Evolutionary conservation across 1,140 invertebrate genomes (phyloP), one percentile per base, ranked within the genome.

Genomic region (Rhynchophorus ferrugineus): DNA sequence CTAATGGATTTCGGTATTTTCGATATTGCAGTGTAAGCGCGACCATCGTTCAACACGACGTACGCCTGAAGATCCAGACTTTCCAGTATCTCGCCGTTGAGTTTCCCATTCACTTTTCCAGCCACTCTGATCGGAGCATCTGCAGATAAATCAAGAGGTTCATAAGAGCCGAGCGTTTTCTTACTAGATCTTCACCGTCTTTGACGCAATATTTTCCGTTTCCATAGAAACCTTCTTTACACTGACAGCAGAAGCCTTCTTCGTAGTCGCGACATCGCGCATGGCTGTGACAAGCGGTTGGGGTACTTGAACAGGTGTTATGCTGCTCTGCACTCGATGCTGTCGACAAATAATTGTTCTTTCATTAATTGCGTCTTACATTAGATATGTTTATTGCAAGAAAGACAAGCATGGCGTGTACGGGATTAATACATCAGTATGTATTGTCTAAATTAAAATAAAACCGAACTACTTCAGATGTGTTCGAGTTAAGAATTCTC

Each of bases 21-120:
- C 1, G 90, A 91, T 13, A 97, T 75, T 5, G 93, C 93, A 0
- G 91, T 95, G 65, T 96, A 98, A 1, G 85, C 84, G 50, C 92
- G 75, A 2, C 89, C 91, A 65, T 97, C 93, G 9, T 78, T 75
- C 2, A 89, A 87, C 2, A 94, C 85, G 0, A 97, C 83, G 67
- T 95, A 98, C 0, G 90, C 87, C 71, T 97, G 93, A 42, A 96
- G 73, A 66, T 93, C 86, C n/a, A 87, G 77, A 24, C 87, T 78
- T 8, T 82, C 75, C 2, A 95, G 72, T 13, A 75, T 68, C 18
- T 84, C 68, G 14, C 81, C 82, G 65, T 97, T 97, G 1, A 98
- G 67, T 43, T 75, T 75, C 7, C 92, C 89, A 44, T 76, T 78
- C 1, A 97, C 73, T 70, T 86, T 87, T 1, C 94, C 94, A 52